A percentile compares a stretch with the other conserved stretches of the same genome.
These are phyloP conservation scores for Amiota mariae DNA, from an alignment of 2,888 invertebrate species.

Conservation along the genomic window DNA sequence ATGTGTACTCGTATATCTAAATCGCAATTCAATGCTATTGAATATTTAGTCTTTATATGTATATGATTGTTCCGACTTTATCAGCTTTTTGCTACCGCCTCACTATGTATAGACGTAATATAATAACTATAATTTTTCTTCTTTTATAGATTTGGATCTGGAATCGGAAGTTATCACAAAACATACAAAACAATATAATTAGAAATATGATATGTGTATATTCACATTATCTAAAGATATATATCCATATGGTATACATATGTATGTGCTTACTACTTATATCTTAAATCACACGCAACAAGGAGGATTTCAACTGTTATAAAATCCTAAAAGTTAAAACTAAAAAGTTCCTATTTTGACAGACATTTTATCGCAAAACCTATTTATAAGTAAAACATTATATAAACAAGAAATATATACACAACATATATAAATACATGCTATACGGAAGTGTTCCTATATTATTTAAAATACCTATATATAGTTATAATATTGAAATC, in stretches of 20 bases:
- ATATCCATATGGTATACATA: conserved; percentile 44
- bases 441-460: conserved; percentile 61
- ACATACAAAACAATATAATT: too few species aligned
- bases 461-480: conserved; percentile 53
- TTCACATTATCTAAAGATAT: conserved; percentile 43
- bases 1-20: too few species aligned
- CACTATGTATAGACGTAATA: background rate
- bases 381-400: conserved; percentile 22
- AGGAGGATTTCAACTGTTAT: background rate
- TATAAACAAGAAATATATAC: background rate
- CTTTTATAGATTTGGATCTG: background rate
- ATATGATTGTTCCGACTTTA: too few species aligned
- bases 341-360: conserved; percentile 67
- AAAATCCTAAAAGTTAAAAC: conserved; percentile 46
- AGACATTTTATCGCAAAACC: conserved; percentile 47
- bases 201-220: background rate
- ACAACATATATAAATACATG: background rate
- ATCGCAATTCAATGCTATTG: too few species aligned
- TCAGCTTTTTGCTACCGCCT: too few species aligned
- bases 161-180: too few species aligned
- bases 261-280: conserved; percentile 17
- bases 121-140: background rate
- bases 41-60: too few species aligned
- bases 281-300: conserved; percentile 30
- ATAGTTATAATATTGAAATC: conserved; percentile 4